Evolutionary conservation across 2,888 invertebrate species (phyloP).

Genomic region (Lobophora halterata): DNA sequence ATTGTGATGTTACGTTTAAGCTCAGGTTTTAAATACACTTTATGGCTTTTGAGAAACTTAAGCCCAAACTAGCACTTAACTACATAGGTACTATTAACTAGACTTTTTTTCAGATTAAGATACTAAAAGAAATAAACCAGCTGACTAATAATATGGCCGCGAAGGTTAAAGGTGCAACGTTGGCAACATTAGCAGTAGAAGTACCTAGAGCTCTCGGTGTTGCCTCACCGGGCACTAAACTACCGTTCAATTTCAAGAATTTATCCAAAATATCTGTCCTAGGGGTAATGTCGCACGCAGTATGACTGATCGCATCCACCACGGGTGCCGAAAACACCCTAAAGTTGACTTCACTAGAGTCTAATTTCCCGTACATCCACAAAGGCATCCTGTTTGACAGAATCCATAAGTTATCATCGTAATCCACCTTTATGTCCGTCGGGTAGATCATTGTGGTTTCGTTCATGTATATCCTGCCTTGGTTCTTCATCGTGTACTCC

Average conservation of each 20-base stretch:
- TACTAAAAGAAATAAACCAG: conserved; percentile 36
- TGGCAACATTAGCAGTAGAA: conserved; percentile 41
- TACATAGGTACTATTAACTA: too few species aligned
- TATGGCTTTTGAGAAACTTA: conserved; percentile 24
- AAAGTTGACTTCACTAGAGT: conserved; percentile 84
- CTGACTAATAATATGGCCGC: conserved; percentile 40
- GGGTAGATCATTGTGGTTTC: conserved; percentile 87
- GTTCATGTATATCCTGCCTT: conserved; percentile 86
- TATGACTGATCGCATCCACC: conserved; percentile 85
- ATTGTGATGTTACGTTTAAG: conserved; percentile 24
- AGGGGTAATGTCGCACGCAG: conserved; percentile 84
- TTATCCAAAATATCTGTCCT: conserved; percentile 79
- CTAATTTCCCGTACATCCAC: conserved; percentile 84
- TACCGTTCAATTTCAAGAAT: conserved; percentile 56
- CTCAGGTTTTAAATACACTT: conserved; percentile 20
- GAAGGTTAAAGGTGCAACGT: conserved; percentile 40
- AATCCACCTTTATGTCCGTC: conserved; percentile 88
- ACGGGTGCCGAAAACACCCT: conserved; percentile 85
- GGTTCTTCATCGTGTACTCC: conserved; percentile 84
- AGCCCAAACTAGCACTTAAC: too few species aligned
- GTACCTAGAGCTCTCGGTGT: conserved; percentile 44
- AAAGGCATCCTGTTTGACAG: conserved; percentile 86
- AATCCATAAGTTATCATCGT: conserved; percentile 86
- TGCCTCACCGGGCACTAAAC: too few species aligned
- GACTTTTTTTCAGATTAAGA: conserved; percentile 32